phyloP scores from a whole-genome alignment of 2,113 vertebrate species.

The Nibea coibor region DNA sequence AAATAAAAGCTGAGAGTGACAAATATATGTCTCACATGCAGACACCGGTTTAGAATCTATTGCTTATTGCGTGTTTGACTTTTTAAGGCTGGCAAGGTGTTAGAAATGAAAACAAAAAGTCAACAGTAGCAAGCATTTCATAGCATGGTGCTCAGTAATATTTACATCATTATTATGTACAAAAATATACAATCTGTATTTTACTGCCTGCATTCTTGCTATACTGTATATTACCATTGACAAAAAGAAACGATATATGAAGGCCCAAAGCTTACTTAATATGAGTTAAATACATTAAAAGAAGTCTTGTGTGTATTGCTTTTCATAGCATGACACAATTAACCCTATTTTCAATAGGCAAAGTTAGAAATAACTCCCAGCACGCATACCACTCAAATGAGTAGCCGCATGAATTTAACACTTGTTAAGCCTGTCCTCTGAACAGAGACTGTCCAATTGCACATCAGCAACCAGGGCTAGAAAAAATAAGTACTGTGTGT shows the following conservation, averaged over 20 bases:
- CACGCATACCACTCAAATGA: no score
- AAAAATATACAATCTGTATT: conserved; percentile 68
- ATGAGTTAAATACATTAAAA: no score
- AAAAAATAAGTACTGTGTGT: neutral
- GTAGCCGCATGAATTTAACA: no score
- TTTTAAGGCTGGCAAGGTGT: neutral
- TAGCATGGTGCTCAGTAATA: conserved; percentile 44
- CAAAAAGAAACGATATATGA: neutral
- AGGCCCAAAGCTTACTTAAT: neutral
- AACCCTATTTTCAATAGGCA: no score
- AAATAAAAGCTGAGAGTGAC: conserved; percentile 22
- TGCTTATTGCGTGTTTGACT: neutral
- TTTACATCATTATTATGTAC: conserved; percentile 72
- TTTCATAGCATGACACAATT: no score
- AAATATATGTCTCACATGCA: conserved; percentile 41
- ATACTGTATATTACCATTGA: neutral
- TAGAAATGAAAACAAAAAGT: conserved; percentile 30
- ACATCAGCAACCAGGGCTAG: no score
- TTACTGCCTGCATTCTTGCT: conserved; percentile 19
- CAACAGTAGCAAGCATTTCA: conserved; percentile 38
- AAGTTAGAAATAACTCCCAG: no score
- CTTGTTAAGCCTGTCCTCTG: no score
- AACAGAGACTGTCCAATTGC: no score
- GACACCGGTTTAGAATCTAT: conserved; percentile 13
- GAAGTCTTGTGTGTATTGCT: no score